Evolutionary conservation across 2,888 invertebrate species (phyloP).

Genomic region (Coelinius sp.): DNA sequence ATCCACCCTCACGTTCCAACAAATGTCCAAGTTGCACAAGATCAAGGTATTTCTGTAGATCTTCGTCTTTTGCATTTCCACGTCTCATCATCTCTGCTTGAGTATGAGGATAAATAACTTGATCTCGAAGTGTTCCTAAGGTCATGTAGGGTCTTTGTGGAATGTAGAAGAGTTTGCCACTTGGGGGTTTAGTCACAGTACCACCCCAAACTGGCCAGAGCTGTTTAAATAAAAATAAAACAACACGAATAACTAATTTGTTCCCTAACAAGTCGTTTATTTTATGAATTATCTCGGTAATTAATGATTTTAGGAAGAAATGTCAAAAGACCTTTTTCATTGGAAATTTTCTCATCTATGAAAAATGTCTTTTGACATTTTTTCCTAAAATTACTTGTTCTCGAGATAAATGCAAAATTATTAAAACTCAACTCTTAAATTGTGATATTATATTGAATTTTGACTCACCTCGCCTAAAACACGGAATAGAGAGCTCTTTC

Average conservation of each 20-base stretch:
- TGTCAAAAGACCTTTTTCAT: not conserved
- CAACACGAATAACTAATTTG: not conserved
- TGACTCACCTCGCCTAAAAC: slow-evolving; percentile 87
- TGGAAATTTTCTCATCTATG: not conserved
- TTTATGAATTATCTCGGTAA: too few species aligned
- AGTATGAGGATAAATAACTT: slow-evolving; percentile 96
- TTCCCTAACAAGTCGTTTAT: not conserved
- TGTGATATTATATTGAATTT: too few species aligned
- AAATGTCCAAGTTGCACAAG: slow-evolving; percentile 90
- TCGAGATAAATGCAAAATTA: too few species aligned
- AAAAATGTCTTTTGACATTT: too few species aligned
- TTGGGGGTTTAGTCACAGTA: slow-evolving; percentile 93
- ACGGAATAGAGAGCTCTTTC: slow-evolving; percentile 96
- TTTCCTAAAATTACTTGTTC: too few species aligned
- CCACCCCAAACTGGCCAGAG: slow-evolving; percentile 98
- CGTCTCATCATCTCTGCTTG: slow-evolving; percentile 85
- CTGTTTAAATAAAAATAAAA: slow-evolving; percentile 57
- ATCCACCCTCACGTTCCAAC: slow-evolving; percentile 86
- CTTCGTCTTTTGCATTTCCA: slow-evolving; percentile 82
- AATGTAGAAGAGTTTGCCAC: slow-evolving; percentile 96
- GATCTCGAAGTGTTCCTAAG: slow-evolving; percentile 92
- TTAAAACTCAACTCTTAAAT: not conserved
- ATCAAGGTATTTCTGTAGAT: slow-evolving; percentile 83
- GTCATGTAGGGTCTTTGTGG: slow-evolving; percentile 99
- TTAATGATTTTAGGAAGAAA: too few species aligned